Evolutionary conservation across 1,140 invertebrate genomes (phyloP).

Genomic region (Geopemphigus sp.): DNA sequence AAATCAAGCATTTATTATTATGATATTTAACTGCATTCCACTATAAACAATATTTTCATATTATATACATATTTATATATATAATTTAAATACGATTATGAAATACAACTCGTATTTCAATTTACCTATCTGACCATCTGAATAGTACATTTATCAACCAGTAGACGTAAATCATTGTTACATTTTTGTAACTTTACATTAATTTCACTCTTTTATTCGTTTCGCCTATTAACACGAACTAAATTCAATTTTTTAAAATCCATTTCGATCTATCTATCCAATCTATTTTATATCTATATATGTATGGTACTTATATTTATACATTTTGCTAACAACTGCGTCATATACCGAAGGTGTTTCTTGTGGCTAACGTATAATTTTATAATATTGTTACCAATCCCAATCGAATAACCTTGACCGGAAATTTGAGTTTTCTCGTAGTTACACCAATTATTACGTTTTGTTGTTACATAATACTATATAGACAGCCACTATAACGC

Average conservation of each 20-base stretch:
- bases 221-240: too few relatives aligned
- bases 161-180: not conserved
- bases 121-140: not conserved
- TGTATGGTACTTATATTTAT: not conserved
- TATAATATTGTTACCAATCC: conserved; percentile 6
- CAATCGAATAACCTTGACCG: conserved; percentile 44
- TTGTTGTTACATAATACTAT: conserved; percentile 20
- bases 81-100: not conserved
- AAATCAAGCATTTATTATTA: not conserved
- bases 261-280: too few relatives aligned
- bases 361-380: not conserved
- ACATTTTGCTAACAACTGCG: not conserved
- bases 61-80: not conserved
- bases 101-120: not conserved
- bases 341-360: not conserved
- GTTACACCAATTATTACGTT: conserved; percentile 40
- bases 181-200: not conserved
- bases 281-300: too few relatives aligned
- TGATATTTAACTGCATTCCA: not conserved
- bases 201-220: too few relatives aligned
- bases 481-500: not conserved
- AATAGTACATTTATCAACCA: not conserved
- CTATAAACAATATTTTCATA: not conserved
- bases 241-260: too few relatives aligned
- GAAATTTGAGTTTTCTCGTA: conserved; percentile 34